These are phyloP conservation scores for Lampropteryx suffumata DNA, from an alignment of 2,888 invertebrate genomes.

Conservation along the genomic window DNA sequence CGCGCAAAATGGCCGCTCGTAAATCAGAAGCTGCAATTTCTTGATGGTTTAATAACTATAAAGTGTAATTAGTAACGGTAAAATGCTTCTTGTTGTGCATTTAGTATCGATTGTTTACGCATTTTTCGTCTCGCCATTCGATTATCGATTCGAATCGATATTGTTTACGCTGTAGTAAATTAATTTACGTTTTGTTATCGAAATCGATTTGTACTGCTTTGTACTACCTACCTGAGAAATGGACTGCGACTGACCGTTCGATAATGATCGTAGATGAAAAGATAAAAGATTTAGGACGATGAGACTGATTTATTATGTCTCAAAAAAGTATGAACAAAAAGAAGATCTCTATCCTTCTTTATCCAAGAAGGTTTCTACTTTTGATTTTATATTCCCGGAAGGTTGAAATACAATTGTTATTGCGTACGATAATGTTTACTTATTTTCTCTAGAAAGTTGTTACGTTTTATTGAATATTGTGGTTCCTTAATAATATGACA, in stretches of 20 bases:
- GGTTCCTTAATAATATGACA: slow-evolving; percentile 66
- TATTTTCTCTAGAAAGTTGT: slow-evolving; percentile 48
- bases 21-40: slow-evolving; percentile 76
- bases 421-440: slow-evolving; percentile 19
- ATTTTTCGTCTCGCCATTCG: slow-evolving; percentile 49
- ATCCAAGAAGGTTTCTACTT: slow-evolving; percentile 20
- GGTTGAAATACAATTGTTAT: slow-evolving; percentile 29
- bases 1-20: slow-evolving; percentile 71
- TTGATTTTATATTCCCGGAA: slow-evolving; percentile 32
- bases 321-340: slow-evolving; percentile 25
- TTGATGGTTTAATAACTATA: slow-evolving; percentile 72
- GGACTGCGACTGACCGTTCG: slow-evolving; percentile 12
- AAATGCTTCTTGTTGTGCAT: slow-evolving; percentile 50
- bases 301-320: slow-evolving; percentile 30
- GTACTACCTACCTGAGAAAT: slow-evolving; percentile 29
- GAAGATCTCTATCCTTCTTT: not conserved
- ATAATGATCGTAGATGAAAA: slow-evolving; percentile 24
- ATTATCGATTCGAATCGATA: slow-evolving; percentile 43
- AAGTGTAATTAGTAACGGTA: slow-evolving; percentile 77
- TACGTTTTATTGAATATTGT: slow-evolving; percentile 65
- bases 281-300: slow-evolving; percentile 20
- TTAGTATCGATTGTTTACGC: slow-evolving; percentile 66
- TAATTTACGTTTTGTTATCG: slow-evolving; percentile 46
- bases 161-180: slow-evolving; percentile 45
- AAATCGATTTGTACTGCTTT: slow-evolving; percentile 61